These are phyloP conservation scores for Coenonympha glycerion DNA, from an alignment of 2,888 invertebrate species.

Conservation along the genomic window DNA sequence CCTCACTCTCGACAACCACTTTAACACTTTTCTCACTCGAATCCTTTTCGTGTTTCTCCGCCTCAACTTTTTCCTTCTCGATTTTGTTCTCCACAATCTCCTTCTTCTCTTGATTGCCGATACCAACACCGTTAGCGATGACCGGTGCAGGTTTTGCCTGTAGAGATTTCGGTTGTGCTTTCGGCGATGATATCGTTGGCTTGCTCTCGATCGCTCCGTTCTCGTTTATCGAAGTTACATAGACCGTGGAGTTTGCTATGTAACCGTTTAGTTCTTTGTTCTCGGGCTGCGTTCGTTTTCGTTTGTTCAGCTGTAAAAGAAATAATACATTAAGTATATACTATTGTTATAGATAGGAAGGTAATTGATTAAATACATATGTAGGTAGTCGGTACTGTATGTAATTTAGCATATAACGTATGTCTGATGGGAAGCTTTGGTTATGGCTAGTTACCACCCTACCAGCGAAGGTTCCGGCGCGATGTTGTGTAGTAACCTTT, in stretches of 20 bases:
- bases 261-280: conserved; percentile 84
- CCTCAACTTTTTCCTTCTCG: conserved; percentile 44
- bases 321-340: too few species aligned
- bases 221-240: conserved; percentile 84
- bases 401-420: too few species aligned
- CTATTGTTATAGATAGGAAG: too few species aligned
- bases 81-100: conserved; percentile 35
- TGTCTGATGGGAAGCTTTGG: too few species aligned
- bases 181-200: conserved; percentile 67
- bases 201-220: conserved; percentile 69
- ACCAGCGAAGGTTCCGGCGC: too few species aligned
- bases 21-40: conserved; percentile 60
- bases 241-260: conserved; percentile 87
- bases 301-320: conserved; percentile 78
- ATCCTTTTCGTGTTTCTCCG: conserved; percentile 64
- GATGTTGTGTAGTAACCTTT: too few species aligned
- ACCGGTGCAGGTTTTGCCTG: conserved; percentile 67
- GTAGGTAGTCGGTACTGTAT: too few species aligned
- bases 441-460: too few species aligned
- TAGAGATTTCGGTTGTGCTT: conserved; percentile 62
- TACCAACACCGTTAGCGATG: conserved; percentile 64
- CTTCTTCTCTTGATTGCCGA: conserved; percentile 48
- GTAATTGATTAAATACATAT: too few species aligned
- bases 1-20: conserved; percentile 49
- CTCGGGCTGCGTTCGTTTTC: conserved; percentile 71